Evolutionary conservation across 2,113 vertebrate species (phyloP).

Genomic region (Gymnobelideus leadbeateri): DNA sequence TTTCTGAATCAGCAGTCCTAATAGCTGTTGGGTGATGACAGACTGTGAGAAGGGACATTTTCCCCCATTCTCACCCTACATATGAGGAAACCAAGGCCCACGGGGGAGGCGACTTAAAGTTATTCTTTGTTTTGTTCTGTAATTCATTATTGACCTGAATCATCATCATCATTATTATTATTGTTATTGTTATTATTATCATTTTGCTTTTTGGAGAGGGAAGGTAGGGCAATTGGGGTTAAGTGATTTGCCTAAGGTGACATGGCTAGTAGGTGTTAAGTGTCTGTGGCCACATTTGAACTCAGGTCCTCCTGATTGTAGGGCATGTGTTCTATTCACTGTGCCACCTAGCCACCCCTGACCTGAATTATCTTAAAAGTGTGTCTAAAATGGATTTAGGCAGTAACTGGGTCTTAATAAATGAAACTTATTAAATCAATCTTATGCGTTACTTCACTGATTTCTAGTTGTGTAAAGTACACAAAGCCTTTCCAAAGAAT

Average conservation of each 20-base stretch:
- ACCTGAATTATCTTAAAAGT: conserved; percentile 45
- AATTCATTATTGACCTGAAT: conserved; percentile 27
- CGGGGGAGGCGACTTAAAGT: neutral
- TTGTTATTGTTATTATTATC: no score
- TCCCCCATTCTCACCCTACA: neutral
- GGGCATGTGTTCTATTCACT: no score
- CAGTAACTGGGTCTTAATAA: neutral
- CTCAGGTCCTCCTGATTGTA: no score
- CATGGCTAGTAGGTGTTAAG: no score
- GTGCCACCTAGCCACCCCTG: no score
- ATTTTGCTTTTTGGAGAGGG: no score
- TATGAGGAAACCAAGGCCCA: neutral
- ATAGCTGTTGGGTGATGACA: neutral
- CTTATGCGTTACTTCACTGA: neutral
- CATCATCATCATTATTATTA: no score
- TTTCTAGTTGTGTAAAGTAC: conserved; percentile 36
- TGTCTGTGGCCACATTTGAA: no score
- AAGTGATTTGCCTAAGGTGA: no score
- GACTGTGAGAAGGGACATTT: neutral
- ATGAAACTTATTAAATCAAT: no score
- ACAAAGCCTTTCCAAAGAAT: conserved; percentile 2
- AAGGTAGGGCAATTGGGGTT: no score
- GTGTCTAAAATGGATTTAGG: conserved; percentile 33
- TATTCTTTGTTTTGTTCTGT: conserved; percentile 18
- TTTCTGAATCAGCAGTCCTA: neutral